Evolutionary conservation across 35 echinoderm and acorn worm species (phyloP).

Genomic region (Apostichopus californicus): DNA sequence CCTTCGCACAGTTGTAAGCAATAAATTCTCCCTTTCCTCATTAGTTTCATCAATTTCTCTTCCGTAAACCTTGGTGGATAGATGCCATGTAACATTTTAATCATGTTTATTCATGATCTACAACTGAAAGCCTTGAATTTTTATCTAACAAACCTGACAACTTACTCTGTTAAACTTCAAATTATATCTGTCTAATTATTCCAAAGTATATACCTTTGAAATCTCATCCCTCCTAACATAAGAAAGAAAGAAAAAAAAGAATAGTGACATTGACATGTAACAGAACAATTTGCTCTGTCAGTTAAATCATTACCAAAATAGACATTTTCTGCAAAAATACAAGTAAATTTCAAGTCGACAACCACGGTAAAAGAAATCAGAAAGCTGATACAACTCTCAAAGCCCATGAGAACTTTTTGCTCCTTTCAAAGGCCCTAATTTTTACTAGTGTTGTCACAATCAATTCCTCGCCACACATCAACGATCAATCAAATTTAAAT

Average conservation of each 20-base stretch:
- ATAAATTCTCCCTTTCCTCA: too few species aligned
- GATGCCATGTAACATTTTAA: too few species aligned
- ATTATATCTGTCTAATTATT: too few species aligned
- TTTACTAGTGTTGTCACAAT: conserved; percentile 36
- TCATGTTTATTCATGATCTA: too few species aligned
- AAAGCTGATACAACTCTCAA: conserved; percentile 26
- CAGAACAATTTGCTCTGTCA: neutral
- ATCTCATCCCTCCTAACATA: too few species aligned
- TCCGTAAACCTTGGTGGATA: too few species aligned
- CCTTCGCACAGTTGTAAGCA: too few species aligned
- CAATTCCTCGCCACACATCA: conserved; percentile 39
- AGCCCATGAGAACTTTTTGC: conserved; percentile 31
- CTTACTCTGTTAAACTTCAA: too few species aligned
- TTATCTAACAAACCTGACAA: too few species aligned
- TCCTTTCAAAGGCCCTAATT: conserved; percentile 29
- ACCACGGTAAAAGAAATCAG: neutral
- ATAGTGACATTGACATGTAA: conserved; percentile 1
- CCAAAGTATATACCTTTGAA: too few species aligned
- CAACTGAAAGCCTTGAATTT: too few species aligned
- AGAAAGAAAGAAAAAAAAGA: neutral
- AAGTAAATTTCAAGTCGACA: neutral
- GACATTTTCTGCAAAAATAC: neutral
- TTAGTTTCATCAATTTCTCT: too few species aligned
- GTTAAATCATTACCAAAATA: neutral
- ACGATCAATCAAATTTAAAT: conserved; percentile 45